These are phyloP conservation scores for Brachionus asplanchnoidis DNA, from an alignment of 1,140 invertebrate species.

Conservation along the genomic window DNA sequence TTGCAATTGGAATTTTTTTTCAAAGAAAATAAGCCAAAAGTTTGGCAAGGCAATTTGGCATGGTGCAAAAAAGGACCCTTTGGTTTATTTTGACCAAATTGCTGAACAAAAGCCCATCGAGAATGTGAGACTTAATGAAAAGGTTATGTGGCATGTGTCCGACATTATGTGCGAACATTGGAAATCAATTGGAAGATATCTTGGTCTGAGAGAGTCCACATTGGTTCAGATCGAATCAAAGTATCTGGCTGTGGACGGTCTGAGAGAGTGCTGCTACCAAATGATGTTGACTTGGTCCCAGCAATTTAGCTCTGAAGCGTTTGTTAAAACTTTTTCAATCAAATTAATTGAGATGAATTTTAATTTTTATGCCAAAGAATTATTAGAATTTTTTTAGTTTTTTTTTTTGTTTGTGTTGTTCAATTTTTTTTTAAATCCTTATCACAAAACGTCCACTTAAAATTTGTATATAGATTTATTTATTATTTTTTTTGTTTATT, in stretches of 20 bases:
- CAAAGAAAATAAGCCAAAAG: not conserved
- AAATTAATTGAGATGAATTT: slow-evolving; percentile 29
- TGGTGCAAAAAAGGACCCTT: not conserved
- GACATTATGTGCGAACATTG: not conserved
- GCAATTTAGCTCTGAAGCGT: not conserved
- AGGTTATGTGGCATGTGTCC: not conserved
- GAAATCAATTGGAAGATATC: slow-evolving; percentile 30
- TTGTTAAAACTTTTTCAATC: not conserved
- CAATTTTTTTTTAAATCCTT: not conserved
- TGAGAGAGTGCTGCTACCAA: slow-evolving; percentile 40
- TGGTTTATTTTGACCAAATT: not conserved
- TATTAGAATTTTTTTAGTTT: not conserved
- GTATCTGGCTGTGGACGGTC: not conserved
- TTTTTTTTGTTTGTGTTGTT: not conserved
- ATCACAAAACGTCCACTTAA: not conserved
- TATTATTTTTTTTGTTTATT: not conserved
- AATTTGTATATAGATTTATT: not conserved
- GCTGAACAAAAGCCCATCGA: not conserved
- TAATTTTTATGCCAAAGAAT: slow-evolving; percentile 24
- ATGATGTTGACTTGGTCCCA: slow-evolving; percentile 28
- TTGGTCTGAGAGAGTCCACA: not conserved
- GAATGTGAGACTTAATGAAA: slow-evolving; percentile 8
- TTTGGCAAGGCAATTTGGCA: not conserved
- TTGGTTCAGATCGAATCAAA: not conserved
- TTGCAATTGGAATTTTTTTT: slow-evolving; percentile 9